Evolutionary conservation across 2,888 invertebrate genomes (phyloP), one percentile per base, ranked within the genome.

Genomic region (Trachelus stipa): DNA sequence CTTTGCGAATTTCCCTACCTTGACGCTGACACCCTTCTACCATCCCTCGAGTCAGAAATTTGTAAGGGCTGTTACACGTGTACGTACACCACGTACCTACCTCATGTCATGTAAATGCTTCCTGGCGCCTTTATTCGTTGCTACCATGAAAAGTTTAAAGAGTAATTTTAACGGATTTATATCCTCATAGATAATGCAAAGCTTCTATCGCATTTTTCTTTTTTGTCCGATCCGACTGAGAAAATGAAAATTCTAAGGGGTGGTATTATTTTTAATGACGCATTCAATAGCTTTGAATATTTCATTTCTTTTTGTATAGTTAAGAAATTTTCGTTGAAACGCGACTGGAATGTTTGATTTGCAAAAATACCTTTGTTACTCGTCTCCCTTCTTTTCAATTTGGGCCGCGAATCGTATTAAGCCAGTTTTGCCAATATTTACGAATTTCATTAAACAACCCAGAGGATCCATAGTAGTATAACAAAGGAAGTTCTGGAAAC

Each of bases 21-120:
- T 23, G 40, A 9, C 23, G 0, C 23, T 23, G 23, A 1, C 40
- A 23, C 23, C 23, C 56, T 35, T 35, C 23, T 56, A 23, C 56
- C 23, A 9, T 23, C 56, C 56, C 56, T 56, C 9, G 56, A 34
- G 33, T 37, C 35, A 37, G 74, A 74, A 74, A 35, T 74, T 74
- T 74, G n/a, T n/a, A 74, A 37, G 34, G 74, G 74, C 71, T 34
- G 33, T 15, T 33, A 71, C 34, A 15, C 71, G 33, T 71, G 30
- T 30, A 71, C 71, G 30, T 31, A 71, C 30, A 71, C 34, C 71
- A 31, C 71, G 34, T 71, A 33, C 23, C 34, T 71, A 71, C 34
- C 71, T 15, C 30, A 34, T 11, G 30, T 33, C 71, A 34, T 71
- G 15, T 34, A 31, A 34, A 71, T 34, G 71, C 31, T 71, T 30